Evolutionary conservation across 1,140 invertebrate species (phyloP), one percentile per base, ranked within the genome.

Genomic region (Heliconius melpomene): DNA sequence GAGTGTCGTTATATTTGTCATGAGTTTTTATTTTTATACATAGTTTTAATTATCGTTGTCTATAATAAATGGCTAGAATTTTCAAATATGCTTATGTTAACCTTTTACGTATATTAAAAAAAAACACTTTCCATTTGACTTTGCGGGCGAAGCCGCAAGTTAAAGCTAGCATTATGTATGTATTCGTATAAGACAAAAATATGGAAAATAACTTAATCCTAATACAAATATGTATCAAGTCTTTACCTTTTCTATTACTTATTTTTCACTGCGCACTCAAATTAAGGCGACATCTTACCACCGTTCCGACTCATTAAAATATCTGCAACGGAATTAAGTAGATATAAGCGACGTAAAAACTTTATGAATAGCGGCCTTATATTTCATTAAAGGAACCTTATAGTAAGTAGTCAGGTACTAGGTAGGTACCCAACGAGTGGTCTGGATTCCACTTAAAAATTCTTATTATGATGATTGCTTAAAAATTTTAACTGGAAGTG

Each of bases 291-390:
- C 74, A 80, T 80, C 50, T 73, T 80, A 80, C 74, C 74, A 74
- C 74, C 78, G 23, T 46, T 79, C 29, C 38, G 18, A 50, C 66
- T 75, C 78, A 79, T 79, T 79, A 79, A 79, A 79, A 79, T 79
- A 76, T 79, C 57, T 79, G 5, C 74, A 57, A 74, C 46, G 7
- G 66, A 79, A 79, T 79, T 79, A 79, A 75, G 74, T 66, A 52
- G 40, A 54, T 75, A 75, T 76, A 79, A 72, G 60, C 52, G 46
- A 75, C 46, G 78, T 75, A 75, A 79, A 76, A 79, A 76, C 71
- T 75, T 75, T 72, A 72, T 46, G 32, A 60, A 60, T 60, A 60
- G 20, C 74, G 26, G 26, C 66, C 40, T 52, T 46, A 54, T 71
- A 79, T 11, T 75, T 79, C 73, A 75, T 79, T 71, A 75, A 71